Percentiles rank a stretch among this genome's conserved stretches.
phyloP scores from a whole-genome alignment of 2,113 vertebrate species.

The Calcarius ornatus region DNA sequence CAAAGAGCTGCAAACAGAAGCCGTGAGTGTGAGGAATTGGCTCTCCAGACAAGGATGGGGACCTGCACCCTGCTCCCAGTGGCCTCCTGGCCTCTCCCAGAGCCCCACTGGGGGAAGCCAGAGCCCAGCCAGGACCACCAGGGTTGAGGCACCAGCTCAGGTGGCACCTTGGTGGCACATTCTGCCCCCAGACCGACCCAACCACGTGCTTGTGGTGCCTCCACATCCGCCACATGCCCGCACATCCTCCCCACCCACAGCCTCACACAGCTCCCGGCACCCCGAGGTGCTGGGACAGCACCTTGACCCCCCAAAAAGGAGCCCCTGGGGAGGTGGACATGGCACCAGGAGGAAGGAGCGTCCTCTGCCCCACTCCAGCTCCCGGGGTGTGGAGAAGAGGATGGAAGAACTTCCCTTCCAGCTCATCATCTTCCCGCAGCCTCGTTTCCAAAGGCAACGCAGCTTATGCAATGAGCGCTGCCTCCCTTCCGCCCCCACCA shows the following conservation, averaged over 20 bases:
- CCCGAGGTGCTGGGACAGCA: neutral
- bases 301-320: accelerated
- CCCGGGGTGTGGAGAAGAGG: neutral
- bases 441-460: conserved; percentile 58
- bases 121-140: accelerated
- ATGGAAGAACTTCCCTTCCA: conserved; percentile 12
- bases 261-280: neutral
- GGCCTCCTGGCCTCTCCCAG: neutral
- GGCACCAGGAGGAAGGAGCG: neutral
- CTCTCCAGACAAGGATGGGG: neutral
- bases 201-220: neutral
- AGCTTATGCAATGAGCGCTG: conserved; percentile 47
- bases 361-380: neutral
- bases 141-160: neutral
- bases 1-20: neutral
- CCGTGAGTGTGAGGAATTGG: accelerated
- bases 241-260: neutral
- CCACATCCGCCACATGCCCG: neutral
- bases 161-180: neutral
- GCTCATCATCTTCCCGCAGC: neutral
- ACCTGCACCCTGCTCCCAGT: neutral
- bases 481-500: conserved; percentile 36
- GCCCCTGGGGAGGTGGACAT: accelerated
- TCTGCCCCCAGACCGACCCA: neutral
- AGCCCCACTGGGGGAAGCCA: neutral